These are phyloP conservation scores for Anolis carolinensis DNA, from an alignment of 2,113 vertebrate species.

Conservation along the genomic window DNA sequence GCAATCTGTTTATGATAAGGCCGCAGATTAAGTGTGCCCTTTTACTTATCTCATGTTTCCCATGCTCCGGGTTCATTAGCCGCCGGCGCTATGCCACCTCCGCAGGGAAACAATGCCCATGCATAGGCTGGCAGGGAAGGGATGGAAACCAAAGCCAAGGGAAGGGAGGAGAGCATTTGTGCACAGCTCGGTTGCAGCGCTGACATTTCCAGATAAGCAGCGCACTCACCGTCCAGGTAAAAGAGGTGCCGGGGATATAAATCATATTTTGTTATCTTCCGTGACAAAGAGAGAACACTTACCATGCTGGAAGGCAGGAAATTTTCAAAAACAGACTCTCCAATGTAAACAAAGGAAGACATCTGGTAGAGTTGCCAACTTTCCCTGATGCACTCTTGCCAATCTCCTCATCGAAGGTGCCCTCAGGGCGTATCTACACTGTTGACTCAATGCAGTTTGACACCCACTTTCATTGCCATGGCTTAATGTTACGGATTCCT, in stretches of 20 bases:
- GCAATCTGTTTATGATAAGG: background rate
- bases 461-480: too few species aligned
- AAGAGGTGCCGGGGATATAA: background rate
- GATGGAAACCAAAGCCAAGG: background rate
- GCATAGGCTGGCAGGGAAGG: background rate
- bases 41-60: background rate
- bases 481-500: too few species aligned
- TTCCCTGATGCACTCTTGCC: too few species aligned
- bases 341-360: too few species aligned
- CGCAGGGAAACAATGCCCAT: background rate
- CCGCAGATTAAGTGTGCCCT: conserved; percentile 1
- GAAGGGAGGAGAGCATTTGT: background rate
- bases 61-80: background rate
- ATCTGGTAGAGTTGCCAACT: too few species aligned
- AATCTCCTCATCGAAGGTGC: too few species aligned
- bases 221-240: background rate
- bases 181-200: background rate
- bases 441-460: too few species aligned
- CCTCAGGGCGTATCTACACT: too few species aligned
- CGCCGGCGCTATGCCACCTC: background rate
- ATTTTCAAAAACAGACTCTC: too few species aligned
- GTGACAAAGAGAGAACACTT: too few species aligned
- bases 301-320: too few species aligned
- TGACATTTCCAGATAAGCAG: background rate
- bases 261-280: too few species aligned